Base-by-base conservation (phyloP, 2,888 invertebrate species). In the Onchidella celtica region DNA sequence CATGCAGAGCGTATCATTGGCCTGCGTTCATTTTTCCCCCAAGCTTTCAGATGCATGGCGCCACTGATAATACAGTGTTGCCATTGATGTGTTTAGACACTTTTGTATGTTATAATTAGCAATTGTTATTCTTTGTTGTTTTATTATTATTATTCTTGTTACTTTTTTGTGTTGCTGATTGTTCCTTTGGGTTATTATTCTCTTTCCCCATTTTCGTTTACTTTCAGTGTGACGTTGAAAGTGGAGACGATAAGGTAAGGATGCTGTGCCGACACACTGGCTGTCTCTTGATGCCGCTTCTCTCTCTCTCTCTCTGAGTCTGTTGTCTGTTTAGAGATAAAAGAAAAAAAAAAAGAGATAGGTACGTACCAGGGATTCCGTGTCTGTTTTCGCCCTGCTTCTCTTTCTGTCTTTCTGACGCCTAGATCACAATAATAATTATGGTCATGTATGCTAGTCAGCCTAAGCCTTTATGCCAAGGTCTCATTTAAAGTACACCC, bases 141-240 rank as follows among this genome's bases (percentile, higher is more conserved):
- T 3, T 38, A 27, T 11, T 47, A 27, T 11, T 72, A 21, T 72
- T 27, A n/a, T n/a, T n/a, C n/a, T n/a, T n/a, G n/a, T n/a, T n/a
- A n/a, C n/a, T n/a, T n/a, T n/a, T n/a, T n/a, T n/a, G n/a, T n/a
- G n/a, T n/a, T n/a, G n/a, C n/a, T n/a, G n/a, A n/a, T n/a, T n/a
- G n/a, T n/a, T n/a, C n/a, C n/a, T 24, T 63, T 63, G n/a, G 63
- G 36, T 0, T 74, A 14, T 24, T 34, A 4, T 9, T 73, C 29
- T 83, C 34, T 83, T 73, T 81, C 75, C 79, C 47, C 55, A 81
- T 59, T 79, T 72, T 77, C n/a, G n/a, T n/a, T n/a, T n/a, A n/a
- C 76, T 89, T 89, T 79, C 89, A 90, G 90, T 89, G 90, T 88
- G 90, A 89, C 85, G 89, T 89, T 84, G 90, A 89, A 84, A 89